Evolutionary conservation across 2,888 invertebrate species (phyloP).

Genomic region (Lasioglossum vierecki): DNA sequence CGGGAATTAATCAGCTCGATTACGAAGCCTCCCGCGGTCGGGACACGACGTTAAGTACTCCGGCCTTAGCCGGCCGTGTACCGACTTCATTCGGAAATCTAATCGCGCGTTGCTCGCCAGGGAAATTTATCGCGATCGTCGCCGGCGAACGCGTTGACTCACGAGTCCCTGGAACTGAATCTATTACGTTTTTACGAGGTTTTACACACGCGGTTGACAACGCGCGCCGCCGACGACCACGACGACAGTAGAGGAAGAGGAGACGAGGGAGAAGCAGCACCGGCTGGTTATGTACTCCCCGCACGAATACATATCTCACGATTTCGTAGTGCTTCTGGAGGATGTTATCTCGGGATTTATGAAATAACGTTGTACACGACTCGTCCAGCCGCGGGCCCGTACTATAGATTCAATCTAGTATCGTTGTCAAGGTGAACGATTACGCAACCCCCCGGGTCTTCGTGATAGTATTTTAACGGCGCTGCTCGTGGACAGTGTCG

Average conservation of each 20-base stretch:
- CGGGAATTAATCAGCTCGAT: constrained; percentile 58
- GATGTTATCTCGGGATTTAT: constrained; percentile 54
- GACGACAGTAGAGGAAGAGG: neutral
- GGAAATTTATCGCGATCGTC: constrained; percentile 63
- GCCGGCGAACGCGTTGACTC: constrained; percentile 30
- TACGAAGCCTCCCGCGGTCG: constrained; percentile 57
- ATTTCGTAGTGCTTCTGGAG: constrained; percentile 26
- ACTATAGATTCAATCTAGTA: constrained; percentile 48
- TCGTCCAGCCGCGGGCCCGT: constrained; percentile 32
- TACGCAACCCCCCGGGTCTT: constrained; percentile 34
- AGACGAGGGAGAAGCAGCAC: neutral
- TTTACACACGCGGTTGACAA: constrained; percentile 29
- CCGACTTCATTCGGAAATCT: constrained; percentile 63
- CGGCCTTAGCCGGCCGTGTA: constrained; percentile 39
- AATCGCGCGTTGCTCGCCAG: constrained; percentile 42
- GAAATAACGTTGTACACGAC: constrained; percentile 34
- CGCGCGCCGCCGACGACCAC: neutral
- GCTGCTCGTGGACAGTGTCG: constrained; percentile 20
- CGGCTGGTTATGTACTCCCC: constrained; percentile 26
- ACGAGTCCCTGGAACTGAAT: constrained; percentile 32
- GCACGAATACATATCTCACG: constrained; percentile 45
- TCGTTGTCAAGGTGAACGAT: constrained; percentile 53
- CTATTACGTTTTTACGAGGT: constrained; percentile 50
- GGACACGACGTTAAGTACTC: constrained; percentile 64
- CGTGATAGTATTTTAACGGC: constrained; percentile 23